Evolutionary conservation across 2,888 invertebrate genomes (phyloP), one percentile per base, ranked within the genome.

Genomic region (Dryobota labecula): DNA sequence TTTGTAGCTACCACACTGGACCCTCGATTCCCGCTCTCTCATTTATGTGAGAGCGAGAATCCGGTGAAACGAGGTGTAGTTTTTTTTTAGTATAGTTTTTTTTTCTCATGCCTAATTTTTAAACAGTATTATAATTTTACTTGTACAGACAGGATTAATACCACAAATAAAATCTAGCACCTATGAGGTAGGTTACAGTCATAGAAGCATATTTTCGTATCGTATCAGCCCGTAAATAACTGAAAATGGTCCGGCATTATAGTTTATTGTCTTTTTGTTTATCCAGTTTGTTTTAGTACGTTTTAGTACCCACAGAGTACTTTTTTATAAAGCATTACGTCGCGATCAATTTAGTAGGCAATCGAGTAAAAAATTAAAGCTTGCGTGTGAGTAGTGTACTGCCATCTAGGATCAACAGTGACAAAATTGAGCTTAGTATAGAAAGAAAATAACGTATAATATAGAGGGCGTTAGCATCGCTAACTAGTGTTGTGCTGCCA

Each of bases 401-500:
- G 76, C 72, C 79, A 79, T 80, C 79, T 80, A 27, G 38, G 24
- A 41, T n/a, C 2, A 36, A 49, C 36, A 38, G 20, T 13, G 18
- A 43, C 5, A 15, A 38, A 9, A 8, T 30, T 1, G 6, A 20
- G 15, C 0, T 38, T 61, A 24, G 1, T 76, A 15, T 20, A 20
- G 0, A 4, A 53, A 49, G 0, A 4, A 53, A 49, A 64, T 0
- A 53, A 49, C 5, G 1, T n/a, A 30, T 56, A 61, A 24, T 61
- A 79, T 61, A 79, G 75, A 75, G 49, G 45, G 53, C 66, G 70
- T 8, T 51, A 60, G 43, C n/a, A 54, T 61, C 69, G 53, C 8
- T 45, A 51, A 36, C 56, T 61, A 65, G 56, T 62, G 57, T 4
- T 78, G 75, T 78, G 75, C 75, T 79, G 78, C 80, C 79, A 70